These are phyloP conservation scores for Atethmia centrago DNA, from an alignment of 2,888 invertebrate species.

Conservation along the genomic window DNA sequence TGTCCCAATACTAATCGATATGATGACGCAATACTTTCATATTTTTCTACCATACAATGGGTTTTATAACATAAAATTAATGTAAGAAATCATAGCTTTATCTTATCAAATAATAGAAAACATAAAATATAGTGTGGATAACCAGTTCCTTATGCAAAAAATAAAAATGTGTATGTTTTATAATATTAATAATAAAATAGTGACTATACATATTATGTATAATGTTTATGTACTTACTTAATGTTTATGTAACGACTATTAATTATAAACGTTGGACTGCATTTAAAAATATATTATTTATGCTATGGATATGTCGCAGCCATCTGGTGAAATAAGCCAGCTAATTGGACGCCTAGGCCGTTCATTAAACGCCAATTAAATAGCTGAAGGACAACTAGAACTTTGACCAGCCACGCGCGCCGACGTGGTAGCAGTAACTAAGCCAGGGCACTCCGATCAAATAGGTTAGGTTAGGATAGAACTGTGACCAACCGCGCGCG, in stretches of 20 bases:
- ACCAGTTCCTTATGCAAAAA: constrained; percentile 28
- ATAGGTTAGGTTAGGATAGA: no score
- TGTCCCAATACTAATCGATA: constrained; percentile 23
- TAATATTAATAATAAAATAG: constrained; percentile 47
- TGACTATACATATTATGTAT: constrained; percentile 56
- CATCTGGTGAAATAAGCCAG: no score
- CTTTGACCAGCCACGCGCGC: no score
- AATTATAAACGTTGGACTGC: constrained; percentile 37
- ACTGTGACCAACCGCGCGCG: no score
- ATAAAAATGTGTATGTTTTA: constrained; percentile 27
- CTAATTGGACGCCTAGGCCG: no score
- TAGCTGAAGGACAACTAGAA: no score
- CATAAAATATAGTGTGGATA: constrained; percentile 23
- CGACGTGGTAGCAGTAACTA: no score
- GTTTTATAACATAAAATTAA: constrained; percentile 22
- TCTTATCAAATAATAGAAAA: constrained; percentile 38
- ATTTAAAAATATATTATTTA: constrained; percentile 30
- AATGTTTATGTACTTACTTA: constrained; percentile 51
- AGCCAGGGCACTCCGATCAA: no score
- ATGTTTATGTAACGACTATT: constrained; percentile 40
- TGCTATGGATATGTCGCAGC: no score
- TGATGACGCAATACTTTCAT: neutral
- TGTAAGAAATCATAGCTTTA: constrained; percentile 26
- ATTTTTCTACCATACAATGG: neutral
- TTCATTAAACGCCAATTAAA: no score